A percentile compares a stretch with the other conserved stretches of the same genome.
These are phyloP conservation scores for Andrena camellia DNA, from an alignment of 2,888 invertebrate genomes.

Conservation along the genomic window DNA sequence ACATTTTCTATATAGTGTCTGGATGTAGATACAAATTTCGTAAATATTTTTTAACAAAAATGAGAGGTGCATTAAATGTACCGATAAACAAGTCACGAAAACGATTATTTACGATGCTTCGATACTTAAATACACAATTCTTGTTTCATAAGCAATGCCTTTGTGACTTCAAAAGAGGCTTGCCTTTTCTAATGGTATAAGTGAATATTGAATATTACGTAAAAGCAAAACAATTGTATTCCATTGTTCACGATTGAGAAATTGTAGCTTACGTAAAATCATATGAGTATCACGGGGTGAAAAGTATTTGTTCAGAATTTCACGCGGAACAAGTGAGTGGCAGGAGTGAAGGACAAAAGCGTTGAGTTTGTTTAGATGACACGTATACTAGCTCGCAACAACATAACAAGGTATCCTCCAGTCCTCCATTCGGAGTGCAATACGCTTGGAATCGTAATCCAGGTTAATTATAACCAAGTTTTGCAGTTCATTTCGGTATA, in stretches of 20 bases:
- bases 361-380: constrained; percentile 2
- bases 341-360: constrained; percentile 20
- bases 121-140: constrained; percentile 50
- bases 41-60: constrained; percentile 27
- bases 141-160: constrained; percentile 33
- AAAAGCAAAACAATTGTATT: background rate
- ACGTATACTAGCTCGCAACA: background rate
- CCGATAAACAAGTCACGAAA: constrained; percentile 3
- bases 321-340: constrained; percentile 32
- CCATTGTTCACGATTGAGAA: constrained; percentile 40
- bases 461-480: background rate
- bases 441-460: background rate
- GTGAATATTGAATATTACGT: constrained; percentile 15
- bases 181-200: constrained; percentile 14
- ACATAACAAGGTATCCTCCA: background rate
- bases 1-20: constrained; percentile 14
- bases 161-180: constrained; percentile 36
- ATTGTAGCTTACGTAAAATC: constrained; percentile 42
- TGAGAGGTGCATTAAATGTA: constrained; percentile 33
- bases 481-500: background rate
- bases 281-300: constrained; percentile 36
- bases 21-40: constrained; percentile 53
- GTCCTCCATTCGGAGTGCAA: background rate
- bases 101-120: constrained; percentile 46
- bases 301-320: constrained; percentile 30